phyloP scores from a whole-genome alignment of 2,797 vertebrate genomes.

The Helostoma temminkii region DNA sequence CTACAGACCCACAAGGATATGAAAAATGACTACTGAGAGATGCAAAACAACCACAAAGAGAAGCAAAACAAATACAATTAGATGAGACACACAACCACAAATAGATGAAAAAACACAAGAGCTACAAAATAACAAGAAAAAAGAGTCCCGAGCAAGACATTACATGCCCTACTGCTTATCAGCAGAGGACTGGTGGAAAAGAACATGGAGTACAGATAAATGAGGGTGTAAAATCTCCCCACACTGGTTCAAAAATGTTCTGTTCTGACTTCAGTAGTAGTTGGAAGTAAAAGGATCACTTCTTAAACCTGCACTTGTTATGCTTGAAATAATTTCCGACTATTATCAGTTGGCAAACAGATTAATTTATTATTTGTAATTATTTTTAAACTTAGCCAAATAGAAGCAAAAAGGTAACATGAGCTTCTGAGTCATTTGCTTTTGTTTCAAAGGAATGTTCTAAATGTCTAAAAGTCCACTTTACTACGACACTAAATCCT shows the following conservation, averaged over 20 bases:
- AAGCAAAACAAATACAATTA: background rate
- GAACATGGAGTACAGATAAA: background rate
- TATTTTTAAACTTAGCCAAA: no score
- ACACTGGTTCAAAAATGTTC: no score
- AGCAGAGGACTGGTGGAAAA: background rate
- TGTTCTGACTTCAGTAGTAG: no score
- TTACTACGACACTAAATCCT: background rate
- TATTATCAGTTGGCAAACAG: no score
- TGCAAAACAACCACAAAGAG: background rate
- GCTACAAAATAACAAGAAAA: background rate
- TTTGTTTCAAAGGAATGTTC: background rate
- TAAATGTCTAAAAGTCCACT: background rate
- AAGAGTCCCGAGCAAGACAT: background rate
- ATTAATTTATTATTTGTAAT: no score
- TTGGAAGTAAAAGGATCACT: no score
- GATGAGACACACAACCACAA: no score
- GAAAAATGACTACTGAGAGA: background rate
- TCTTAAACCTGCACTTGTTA: no score
- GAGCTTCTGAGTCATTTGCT: background rate
- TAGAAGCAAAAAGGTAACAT: background rate
- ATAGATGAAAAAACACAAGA: no score
- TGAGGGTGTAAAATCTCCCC: no score
- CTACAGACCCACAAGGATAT: background rate
- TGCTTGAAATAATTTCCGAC: no score
- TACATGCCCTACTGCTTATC: slow-evolving; percentile 1